Base-by-base conservation (phyloP, 2,888 invertebrate genomes). In the Protonemura montana region DNA sequence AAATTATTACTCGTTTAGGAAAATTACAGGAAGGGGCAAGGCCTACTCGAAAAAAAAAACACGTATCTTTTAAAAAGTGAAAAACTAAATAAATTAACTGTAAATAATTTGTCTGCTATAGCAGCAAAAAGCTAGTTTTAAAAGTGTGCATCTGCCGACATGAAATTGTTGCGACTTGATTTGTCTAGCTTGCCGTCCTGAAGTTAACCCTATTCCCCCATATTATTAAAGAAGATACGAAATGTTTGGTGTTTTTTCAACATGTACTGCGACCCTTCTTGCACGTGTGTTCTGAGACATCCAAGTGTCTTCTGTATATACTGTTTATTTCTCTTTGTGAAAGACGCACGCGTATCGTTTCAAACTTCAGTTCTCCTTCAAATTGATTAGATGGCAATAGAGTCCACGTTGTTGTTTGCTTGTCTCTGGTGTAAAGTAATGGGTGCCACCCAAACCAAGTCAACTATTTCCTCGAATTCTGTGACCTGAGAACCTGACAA, bases 221-320 rank as follows among this genome's bases (percentile, higher is more conserved):
- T 35, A 35, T 35, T 35, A 35, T 35, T n/a, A n/a, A n/a, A n/a
- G n/a, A 35, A 6, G 5, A 35, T 10, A 35, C 13, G 59, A 59
- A 59, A 59, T 59, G 59, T 59, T 59, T 59, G 59, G 59, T 59
- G 59, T 59, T 59, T 59, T 59, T 59, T 59, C 59, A 59, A 59
- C 59, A 59, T 59, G 59, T 59, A 10, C 59, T 59, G 21, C 59
- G 6, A 41, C 5, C 41, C 5, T 41, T 7, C 41, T 13, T 41
- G 13, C 41, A 5, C 41, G 41, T 7, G 41, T 13, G 5, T 10
- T 59, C 59, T 2, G 35, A 3, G 10, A 35, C 35, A 35, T 6
- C 21, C 59, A 59, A 21, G 13, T 59, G 59, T 59, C 59, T 2
- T 59, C 59, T 3, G 16, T 21, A 13, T 59, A 21, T 59, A n/a